Conservation (phyloP, 2,888 invertebrate genomes). For the Lepeophtheirus nordmannii region DNA sequence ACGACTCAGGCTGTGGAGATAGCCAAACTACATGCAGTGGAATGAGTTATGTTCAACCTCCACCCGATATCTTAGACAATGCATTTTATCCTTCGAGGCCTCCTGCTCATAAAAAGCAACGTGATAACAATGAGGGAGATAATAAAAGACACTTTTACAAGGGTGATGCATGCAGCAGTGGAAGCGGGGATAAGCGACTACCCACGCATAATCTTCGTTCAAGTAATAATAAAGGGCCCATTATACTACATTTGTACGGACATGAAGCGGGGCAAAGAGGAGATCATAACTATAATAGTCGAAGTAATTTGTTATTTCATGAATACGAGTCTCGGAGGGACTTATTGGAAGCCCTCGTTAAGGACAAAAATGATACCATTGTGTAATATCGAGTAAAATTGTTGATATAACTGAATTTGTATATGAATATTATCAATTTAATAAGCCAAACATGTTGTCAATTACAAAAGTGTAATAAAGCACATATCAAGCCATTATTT, state of each 20-base stretch:
- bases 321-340: background rate
- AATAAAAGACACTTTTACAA: background rate
- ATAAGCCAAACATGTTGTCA: no score
- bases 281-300: slow-evolving; percentile 4
- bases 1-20: slow-evolving; percentile 1
- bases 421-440: no score
- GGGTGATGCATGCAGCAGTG: background rate
- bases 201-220: background rate
- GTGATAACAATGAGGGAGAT: background rate
- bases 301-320: slow-evolving; percentile 8
- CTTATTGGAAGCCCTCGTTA: slow-evolving; percentile 10
- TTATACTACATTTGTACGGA: background rate
- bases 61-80: background rate
- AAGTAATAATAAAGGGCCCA: background rate
- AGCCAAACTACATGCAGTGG: slow-evolving; percentile 1
- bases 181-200: background rate
- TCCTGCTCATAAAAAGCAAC: background rate
- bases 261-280: background rate
- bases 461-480: no score
- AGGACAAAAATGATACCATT: slow-evolving; percentile 19
- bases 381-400: background rate
- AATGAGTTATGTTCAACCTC: background rate
- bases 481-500: no score
- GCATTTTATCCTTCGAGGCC: background rate
- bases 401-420: no score